phyloP scores from a whole-genome alignment of 2,113 vertebrate species.

The Sinocyclocheilus rhinocerous region DNA sequence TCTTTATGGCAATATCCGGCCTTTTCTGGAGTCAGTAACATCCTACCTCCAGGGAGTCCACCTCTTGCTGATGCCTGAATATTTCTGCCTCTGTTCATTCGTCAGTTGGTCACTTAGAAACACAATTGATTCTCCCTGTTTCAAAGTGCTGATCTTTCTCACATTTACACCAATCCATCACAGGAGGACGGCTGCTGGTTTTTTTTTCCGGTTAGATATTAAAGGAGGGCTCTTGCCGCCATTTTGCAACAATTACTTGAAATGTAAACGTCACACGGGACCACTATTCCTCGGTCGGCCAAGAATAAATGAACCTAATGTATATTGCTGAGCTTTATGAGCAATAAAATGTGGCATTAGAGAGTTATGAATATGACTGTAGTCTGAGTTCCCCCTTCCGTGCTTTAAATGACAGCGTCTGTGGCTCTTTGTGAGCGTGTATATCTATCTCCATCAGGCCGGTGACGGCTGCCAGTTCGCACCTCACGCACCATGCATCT shows the following conservation, averaged over 20 bases:
- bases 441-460: conserved; percentile 52
- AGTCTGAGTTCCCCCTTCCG: neutral
- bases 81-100: conserved; percentile 32
- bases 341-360: conserved; percentile 4
- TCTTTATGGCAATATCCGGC: conserved; percentile 50
- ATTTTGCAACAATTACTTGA: conserved; percentile 29
- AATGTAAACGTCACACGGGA: conserved; percentile 9
- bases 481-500: conserved; percentile 52
- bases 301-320: conserved; percentile 29
- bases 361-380: conserved; percentile 30
- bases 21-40: conserved; percentile 35
- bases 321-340: conserved; percentile 30
- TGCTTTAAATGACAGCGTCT: neutral
- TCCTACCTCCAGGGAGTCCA: conserved; percentile 29
- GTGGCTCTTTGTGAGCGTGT: neutral
- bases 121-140: conserved; percentile 21
- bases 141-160: conserved; percentile 32
- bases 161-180: conserved; percentile 34
- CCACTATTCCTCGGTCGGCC: neutral
- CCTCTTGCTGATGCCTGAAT: conserved; percentile 35
- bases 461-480: conserved; percentile 44
- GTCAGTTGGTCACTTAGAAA: conserved; percentile 13
- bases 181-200: neutral
- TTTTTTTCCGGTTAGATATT: conserved; percentile 2
- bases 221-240: neutral